Conservation (phyloP, 1,140 invertebrate species). For the Scaptomyza hsui region DNA sequence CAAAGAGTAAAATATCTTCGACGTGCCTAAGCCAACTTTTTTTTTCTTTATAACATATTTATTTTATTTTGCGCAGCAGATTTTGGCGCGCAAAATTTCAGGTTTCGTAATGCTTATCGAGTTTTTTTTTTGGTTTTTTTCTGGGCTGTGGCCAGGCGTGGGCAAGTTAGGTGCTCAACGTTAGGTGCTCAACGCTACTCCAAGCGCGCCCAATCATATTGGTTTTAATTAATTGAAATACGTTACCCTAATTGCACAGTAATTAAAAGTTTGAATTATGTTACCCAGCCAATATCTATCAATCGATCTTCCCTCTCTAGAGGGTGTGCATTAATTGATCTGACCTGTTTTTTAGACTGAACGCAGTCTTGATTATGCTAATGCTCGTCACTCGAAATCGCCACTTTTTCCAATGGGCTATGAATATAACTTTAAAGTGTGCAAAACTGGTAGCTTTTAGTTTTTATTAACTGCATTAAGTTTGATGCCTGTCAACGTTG, state of each 20-base stretch:
- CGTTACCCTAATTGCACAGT: conserved; percentile 73
- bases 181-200: conserved; percentile 6
- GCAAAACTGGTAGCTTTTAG: conserved; percentile 32
- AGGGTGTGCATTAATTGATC: conserved; percentile 59
- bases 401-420: conserved; percentile 7
- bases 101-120: conserved; percentile 61
- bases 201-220: conserved; percentile 57
- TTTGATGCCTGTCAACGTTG: conserved; percentile 9
- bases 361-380: conserved; percentile 53
- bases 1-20: background rate
- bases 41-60: conserved; percentile 43
- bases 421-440: conserved; percentile 54
- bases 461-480: conserved; percentile 43
- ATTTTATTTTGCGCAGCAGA: conserved; percentile 35
- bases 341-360: conserved; percentile 16
- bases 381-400: conserved; percentile 55
- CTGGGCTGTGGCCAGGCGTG: conserved; percentile 39
- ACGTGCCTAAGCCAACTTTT: background rate
- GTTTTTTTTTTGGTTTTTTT: conserved; percentile 39
- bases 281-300: conserved; percentile 2
- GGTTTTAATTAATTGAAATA: conserved; percentile 80
- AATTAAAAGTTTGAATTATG: conserved; percentile 78
- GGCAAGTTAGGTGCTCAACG: conserved; percentile 16
- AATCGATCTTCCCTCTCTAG: conserved; percentile 9
- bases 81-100: conserved; percentile 68